A percentile compares a stretch with the other conserved stretches of the same genome.
phyloP scores from a whole-genome alignment of 2,888 invertebrate genomes.

The Colostygia pectinataria region DNA sequence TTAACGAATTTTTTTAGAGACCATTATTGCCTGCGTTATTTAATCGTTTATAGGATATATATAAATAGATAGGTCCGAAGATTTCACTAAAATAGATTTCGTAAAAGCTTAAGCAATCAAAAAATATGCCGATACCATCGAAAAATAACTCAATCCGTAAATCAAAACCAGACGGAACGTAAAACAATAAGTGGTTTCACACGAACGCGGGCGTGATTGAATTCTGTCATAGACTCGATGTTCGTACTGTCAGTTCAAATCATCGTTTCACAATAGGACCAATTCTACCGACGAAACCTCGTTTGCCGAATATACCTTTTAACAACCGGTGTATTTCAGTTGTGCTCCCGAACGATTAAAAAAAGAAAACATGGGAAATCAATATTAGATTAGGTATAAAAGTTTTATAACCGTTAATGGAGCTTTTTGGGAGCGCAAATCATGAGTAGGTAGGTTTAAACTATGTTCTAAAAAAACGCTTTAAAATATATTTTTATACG shows the following conservation, averaged over 20 bases:
- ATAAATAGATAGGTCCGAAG: too few species aligned
- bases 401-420: not conserved
- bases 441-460: too few species aligned
- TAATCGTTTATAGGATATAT: too few species aligned
- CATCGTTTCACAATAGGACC: conserved; percentile 36
- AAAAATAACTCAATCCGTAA: conserved; percentile 13
- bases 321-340: conserved; percentile 13
- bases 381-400: conserved; percentile 15
- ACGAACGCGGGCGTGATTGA: conserved; percentile 45
- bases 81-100: too few species aligned
- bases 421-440: too few species aligned
- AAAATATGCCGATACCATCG: conserved; percentile 3
- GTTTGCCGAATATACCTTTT: conserved; percentile 13
- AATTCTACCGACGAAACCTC: conserved; percentile 16
- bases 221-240: conserved; percentile 44
- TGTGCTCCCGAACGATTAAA: conserved; percentile 1
- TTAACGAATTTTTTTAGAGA: too few species aligned
- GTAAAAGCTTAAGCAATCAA: not conserved
- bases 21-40: too few species aligned
- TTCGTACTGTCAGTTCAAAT: conserved; percentile 52
- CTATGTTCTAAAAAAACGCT: too few species aligned
- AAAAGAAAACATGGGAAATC: conserved; percentile 14
- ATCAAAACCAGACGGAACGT: conserved; percentile 9
- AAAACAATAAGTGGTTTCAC: conserved; percentile 43
- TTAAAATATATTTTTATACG: too few species aligned